Evolutionary conservation across 1,140 invertebrate genomes (phyloP), one percentile per base, ranked within the genome.

Genomic region (Nephila pilipes): DNA sequence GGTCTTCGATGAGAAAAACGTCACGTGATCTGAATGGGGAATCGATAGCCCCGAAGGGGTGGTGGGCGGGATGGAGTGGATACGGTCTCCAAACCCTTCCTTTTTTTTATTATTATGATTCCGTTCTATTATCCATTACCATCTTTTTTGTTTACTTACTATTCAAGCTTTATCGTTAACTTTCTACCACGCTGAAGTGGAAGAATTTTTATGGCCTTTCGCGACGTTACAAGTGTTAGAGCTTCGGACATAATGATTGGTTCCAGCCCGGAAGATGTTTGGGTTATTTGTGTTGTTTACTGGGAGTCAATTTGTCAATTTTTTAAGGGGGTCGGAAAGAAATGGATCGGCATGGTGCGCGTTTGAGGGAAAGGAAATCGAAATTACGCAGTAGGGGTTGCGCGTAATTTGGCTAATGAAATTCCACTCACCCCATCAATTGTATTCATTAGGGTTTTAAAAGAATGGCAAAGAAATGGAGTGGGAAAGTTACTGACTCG

Each of bases 11-110:
- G 60, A 69, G 58, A 75, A 75, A 14, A 36, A 18, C 25, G 57
- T 92, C 90, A 92, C 90, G 90, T 92, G 90, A 85, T 75, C 25
- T 25, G 69, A 58, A 90, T 80, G 25, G 60, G 83, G 85, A 58
- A 90, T 90, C 87, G 87, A 90, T 90, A 90, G 69, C 63, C 4
- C 29, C 38, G 36, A 32, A 69, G n/a, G 85, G 85, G 85, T 20
- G 46, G 81, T 14, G 75, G 63, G 63, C 10, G 63, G 10, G 25
- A 29, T 29, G 14, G 12, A 46, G 8, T 46, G 46, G 46, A 10
- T 46, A 46, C 12, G 46, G 46, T 46, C 25, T n/a, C 75, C 38
- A 80, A 36, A 1, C 36, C 29, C 32, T 46, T 36, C 75, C 36
- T 79, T 29, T 75, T 79, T 36, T 80, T 4, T n/a, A n/a, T n/a